Percentiles rank a stretch among this genome's conserved stretches.
Evolutionary conservation across 2,797 vertebrate species (phyloP).

Genomic region (Sebastes iracundus): DNA sequence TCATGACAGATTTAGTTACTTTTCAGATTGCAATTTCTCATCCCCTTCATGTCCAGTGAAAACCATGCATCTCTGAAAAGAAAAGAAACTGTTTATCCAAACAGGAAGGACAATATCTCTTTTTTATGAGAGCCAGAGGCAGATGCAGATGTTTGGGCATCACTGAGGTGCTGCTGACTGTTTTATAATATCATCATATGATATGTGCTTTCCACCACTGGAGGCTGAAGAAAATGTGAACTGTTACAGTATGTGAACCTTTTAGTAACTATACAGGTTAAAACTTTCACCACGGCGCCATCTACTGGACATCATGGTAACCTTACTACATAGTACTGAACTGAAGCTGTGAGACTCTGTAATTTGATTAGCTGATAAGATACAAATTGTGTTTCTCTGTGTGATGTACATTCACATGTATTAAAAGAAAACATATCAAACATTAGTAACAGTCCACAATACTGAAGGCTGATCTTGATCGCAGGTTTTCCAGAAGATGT

Average conservation of each 20-base stretch:
- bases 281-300: neutral
- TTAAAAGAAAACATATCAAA: neutral
- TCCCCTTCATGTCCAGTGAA: too few species aligned
- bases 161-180: neutral
- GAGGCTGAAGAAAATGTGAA: neutral
- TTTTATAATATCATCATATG: neutral
- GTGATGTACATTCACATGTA: neutral
- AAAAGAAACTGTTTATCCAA: neutral
- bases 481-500: neutral
- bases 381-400: neutral
- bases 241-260: neutral
- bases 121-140: neutral
- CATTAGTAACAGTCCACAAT: neutral
- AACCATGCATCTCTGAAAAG: neutral
- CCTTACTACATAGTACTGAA: neutral
- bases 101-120: neutral
- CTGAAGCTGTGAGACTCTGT: neutral
- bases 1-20: neutral
- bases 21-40: neutral
- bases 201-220: neutral
- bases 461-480: neutral
- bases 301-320: constrained; percentile 28
- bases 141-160: neutral
- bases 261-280: neutral
- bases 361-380: neutral